Evolutionary conservation across 2,113 vertebrate species (phyloP).

Genomic region (Platanista minor): DNA sequence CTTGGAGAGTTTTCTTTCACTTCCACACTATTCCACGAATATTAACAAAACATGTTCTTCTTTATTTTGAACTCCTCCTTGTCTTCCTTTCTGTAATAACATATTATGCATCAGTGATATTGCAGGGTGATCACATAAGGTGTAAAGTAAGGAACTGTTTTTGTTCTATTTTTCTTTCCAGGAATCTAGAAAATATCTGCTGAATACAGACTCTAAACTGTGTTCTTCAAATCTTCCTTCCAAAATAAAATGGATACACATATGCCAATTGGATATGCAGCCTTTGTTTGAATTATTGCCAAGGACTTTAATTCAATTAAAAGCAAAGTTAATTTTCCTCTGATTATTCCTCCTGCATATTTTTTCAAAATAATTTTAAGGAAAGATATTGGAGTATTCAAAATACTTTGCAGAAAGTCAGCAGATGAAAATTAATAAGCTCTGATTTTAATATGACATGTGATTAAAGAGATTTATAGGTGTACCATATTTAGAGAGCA

Average conservation of each 20-base stretch:
- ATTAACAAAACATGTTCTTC: neutral
- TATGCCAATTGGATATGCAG: neutral
- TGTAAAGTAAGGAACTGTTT: neutral
- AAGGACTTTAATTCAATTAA: constrained; percentile 27
- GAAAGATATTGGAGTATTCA: neutral
- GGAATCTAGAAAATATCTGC: neutral
- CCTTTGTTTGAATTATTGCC: neutral
- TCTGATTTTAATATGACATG: neutral
- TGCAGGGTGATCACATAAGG: neutral
- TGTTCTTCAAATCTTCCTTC: neutral
- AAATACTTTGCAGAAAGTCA: neutral
- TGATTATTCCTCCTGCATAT: neutral
- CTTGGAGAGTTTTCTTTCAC: neutral
- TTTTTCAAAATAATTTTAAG: neutral
- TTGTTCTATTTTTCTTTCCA: neutral
- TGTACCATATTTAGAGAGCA: neutral
- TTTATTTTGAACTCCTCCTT: neutral
- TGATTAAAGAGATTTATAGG: neutral
- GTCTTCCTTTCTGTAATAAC: neutral
- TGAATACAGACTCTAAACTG: neutral
- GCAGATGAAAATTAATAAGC: neutral
- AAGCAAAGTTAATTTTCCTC: neutral
- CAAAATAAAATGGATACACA: neutral
- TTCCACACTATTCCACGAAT: neutral
- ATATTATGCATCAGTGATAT: neutral